Base-by-base conservation (phyloP, 2,797 vertebrate genomes). In the Miichthys miiuy region DNA sequence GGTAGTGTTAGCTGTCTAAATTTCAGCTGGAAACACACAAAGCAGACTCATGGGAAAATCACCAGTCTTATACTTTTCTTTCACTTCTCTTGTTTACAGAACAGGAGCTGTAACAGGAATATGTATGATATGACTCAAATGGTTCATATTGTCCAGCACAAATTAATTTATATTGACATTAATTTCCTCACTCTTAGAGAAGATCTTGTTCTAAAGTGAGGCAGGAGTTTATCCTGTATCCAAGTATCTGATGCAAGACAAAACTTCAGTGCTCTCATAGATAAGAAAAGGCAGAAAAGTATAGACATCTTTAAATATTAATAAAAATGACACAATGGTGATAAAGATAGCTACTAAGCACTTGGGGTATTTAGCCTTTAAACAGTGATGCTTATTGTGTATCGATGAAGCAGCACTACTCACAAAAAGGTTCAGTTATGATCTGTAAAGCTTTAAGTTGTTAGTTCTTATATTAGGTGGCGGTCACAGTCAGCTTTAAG, bases 401-500 rank as follows among this genome's bases (percentile, higher is more conserved):
- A 10, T 30, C 14, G 52, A 10, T 34, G 12, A 57, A 61, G 21
- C 23, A 30, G 60, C 34, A 38, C 1, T 38, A 38, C 34, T 63
- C 55, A 47, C 38, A 72, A 12, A 72, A 10, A 58, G 23, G 13
- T 55, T 25, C 7, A 38, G 1, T 23, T 23, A 25, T n/a, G 17
- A n/a, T 60, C 17, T 23, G 34, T 76, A 11, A 41, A 44, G 6
- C 8, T 71, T 48, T 48, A 4, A 65, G 2, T 20, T 70, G 25
- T 52, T 56, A 50, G 23, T 58, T 72, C 7, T 84, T 55, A 52
- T 8, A 41, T 69, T 17, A 68, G 60, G 69, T 48, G 10, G 20
- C 17, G 42, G 34, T 38, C 34, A 38, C 8, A 3, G 64, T 68
- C 6, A 34, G 13, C 25, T 13, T 60, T 6, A 18, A 0, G 4